These are phyloP conservation scores for Lophius americanus DNA, from an alignment of 2,797 vertebrate species.

Conservation along the genomic window DNA sequence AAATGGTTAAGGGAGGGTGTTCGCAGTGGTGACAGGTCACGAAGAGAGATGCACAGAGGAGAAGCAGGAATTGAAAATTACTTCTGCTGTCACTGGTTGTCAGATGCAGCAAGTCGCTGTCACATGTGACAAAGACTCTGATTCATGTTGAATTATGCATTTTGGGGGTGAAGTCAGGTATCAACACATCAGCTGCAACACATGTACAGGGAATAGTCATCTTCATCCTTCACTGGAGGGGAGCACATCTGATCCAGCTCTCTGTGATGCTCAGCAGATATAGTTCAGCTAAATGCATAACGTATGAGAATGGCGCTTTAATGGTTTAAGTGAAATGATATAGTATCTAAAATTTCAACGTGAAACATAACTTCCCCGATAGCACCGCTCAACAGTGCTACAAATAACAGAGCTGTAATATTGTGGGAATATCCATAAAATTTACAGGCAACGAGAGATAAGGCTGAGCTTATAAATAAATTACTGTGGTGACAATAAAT, in stretches of 20 bases:
- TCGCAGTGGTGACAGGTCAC: slow-evolving; percentile 39
- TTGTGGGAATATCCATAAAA: slow-evolving; percentile 53
- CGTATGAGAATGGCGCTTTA: background rate
- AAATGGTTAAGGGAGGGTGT: slow-evolving; percentile 4
- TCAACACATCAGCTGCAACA: slow-evolving; percentile 30
- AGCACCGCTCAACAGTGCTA: slow-evolving; percentile 24
- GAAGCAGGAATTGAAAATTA: slow-evolving; percentile 50
- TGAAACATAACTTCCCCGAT: slow-evolving; percentile 27
- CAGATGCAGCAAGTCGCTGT: slow-evolving; percentile 45
- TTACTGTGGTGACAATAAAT: slow-evolving; percentile 32
- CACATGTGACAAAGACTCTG: slow-evolving; percentile 33
- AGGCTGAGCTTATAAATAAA: slow-evolving; percentile 56
- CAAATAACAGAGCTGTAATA: slow-evolving; percentile 47
- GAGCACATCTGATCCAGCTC: background rate
- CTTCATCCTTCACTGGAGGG: background rate
- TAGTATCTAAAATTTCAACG: slow-evolving; percentile 17
- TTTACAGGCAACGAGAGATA: slow-evolving; percentile 34
- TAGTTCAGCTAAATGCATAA: background rate
- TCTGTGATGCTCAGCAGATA: slow-evolving; percentile 1
- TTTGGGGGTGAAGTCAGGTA: slow-evolving; percentile 12
- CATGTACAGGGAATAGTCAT: slow-evolving; percentile 5
- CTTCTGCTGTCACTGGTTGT: slow-evolving; percentile 47
- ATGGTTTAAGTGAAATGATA: slow-evolving; percentile 11
- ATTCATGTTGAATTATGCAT: slow-evolving; percentile 60
- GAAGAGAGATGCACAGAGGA: slow-evolving; percentile 31